Conservation (phyloP, 2,888 invertebrate genomes). For the Pinctada fucata region DNA sequence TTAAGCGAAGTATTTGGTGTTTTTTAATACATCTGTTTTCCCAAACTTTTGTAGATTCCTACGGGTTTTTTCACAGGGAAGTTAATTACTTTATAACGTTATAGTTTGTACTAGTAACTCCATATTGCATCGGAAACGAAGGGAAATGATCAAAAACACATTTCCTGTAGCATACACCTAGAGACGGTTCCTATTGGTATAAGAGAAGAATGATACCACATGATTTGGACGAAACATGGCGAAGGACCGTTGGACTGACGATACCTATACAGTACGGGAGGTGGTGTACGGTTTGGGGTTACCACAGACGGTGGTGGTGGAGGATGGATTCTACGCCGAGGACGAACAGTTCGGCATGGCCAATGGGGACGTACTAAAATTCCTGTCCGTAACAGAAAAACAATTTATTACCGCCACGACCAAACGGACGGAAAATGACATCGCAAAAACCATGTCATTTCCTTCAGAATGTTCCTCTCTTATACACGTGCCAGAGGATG, state of each 20-base stretch:
- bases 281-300: constrained; percentile 20
- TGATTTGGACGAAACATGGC: too few relatives aligned
- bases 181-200: too few relatives aligned
- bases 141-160: too few relatives aligned
- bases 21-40: too few relatives aligned
- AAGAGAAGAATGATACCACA: too few relatives aligned
- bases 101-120: too few relatives aligned
- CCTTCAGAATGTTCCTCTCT: neutral
- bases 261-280: constrained; percentile 12
- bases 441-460: neutral
- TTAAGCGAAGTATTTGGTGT: too few relatives aligned
- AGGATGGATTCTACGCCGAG: constrained; percentile 9
- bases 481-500: neutral
- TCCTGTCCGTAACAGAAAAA: neutral
- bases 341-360: constrained; percentile 13
- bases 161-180: too few relatives aligned
- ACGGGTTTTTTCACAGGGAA: too few relatives aligned
- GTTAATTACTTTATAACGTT: too few relatives aligned
- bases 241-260: neutral
- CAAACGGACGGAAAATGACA: neutral
- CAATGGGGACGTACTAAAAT: constrained; percentile 2
- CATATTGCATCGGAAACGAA: too few relatives aligned
- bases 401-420: neutral
- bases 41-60: too few relatives aligned
- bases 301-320: constrained; percentile 5